Base-by-base conservation (phyloP, 2,113 vertebrate species). In the Chroicocephalus ridibundus region DNA sequence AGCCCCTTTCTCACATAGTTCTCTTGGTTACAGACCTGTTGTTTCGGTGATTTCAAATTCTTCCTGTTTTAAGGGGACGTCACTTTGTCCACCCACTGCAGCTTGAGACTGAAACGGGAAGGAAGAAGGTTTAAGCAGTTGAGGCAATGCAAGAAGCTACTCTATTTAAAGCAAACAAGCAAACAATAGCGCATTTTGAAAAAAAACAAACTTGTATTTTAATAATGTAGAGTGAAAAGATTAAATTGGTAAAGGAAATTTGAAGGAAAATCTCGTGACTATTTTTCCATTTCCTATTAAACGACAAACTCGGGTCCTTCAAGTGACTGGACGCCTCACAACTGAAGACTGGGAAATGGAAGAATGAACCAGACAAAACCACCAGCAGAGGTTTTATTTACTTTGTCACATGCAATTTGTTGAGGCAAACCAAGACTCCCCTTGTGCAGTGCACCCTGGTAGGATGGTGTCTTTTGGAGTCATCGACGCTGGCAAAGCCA, bases 11-110 rank as follows among this genome's bases (percentile, higher is more conserved):
- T 6, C 68, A 3, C 34, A 6, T 2, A 7, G 57, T 22, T 40
- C 61, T 31, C 77, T 10, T 4, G 1, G 29, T 21, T 78, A 94
- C 98, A 93, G 72, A 99, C 99, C 99, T 98, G 98, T 91, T 38
- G 98, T 98, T 89, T 99, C 99, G 36, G 98, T 97, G 54, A 99
- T 58, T n/a, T 98, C 97, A 88, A 99, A 99, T 27, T 99, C 99
- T 68, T 99, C 98, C 15, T 97, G 97, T 71, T 99, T 99, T 66
- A 99, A 95, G 71, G 98, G 98, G 47, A 99, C 15, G 12, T 99
- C 99, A 2, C 88, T 98, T 49, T 98, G 98, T 90, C 98, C 98
- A 57, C 98, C 98, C 32, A 68, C 97, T 0, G 98, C 98, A 6
- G 98, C 98, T 90, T 99, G 98, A 11, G 99, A 99, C 99, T 99